Conservation (phyloP, 2,113 vertebrate species). For the Pterophyllum scalare region DNA sequence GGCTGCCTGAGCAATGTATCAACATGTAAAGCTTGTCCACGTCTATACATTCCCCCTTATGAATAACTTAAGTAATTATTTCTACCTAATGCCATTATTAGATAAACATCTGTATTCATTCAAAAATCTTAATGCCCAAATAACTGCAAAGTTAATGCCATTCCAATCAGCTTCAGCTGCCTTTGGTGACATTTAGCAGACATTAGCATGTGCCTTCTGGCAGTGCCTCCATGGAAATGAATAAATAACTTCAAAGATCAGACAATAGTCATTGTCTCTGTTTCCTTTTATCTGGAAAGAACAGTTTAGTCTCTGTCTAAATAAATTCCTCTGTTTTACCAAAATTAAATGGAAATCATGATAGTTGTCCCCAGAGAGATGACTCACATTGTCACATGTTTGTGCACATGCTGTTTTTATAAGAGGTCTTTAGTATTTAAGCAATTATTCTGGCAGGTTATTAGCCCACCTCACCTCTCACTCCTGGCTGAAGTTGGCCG, state of each 20-base stretch:
- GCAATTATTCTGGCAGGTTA: conserved; percentile 2
- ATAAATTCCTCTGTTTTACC: neutral
- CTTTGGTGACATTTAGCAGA: neutral
- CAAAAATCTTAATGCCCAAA: too few relatives aligned
- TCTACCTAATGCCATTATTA: neutral
- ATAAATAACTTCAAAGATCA: conserved; percentile 5
- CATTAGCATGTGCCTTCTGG: neutral
- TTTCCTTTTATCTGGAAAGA: conserved; percentile 53
- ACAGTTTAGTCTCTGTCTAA: conserved; percentile 13
- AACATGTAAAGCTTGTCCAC: fast-evolving
- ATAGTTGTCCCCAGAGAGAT: neutral
- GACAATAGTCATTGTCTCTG: conserved; percentile 37
- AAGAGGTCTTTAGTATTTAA: neutral
- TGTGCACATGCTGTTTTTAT: neutral
- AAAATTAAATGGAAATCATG: conserved; percentile 20
- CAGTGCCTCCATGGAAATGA: neutral
- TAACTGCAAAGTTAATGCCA: neutral
- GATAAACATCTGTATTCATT: neutral
- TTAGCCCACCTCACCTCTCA: neutral
- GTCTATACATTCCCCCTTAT: neutral
- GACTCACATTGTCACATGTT: neutral
- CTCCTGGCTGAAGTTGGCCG: conserved; percentile 14
- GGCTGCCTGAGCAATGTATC: neutral
- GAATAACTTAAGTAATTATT: neutral
- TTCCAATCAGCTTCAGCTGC: neutral